phyloP scores from a whole-genome alignment of 2,113 vertebrate species.

The Sterrhoptilus dennistouni region DNA sequence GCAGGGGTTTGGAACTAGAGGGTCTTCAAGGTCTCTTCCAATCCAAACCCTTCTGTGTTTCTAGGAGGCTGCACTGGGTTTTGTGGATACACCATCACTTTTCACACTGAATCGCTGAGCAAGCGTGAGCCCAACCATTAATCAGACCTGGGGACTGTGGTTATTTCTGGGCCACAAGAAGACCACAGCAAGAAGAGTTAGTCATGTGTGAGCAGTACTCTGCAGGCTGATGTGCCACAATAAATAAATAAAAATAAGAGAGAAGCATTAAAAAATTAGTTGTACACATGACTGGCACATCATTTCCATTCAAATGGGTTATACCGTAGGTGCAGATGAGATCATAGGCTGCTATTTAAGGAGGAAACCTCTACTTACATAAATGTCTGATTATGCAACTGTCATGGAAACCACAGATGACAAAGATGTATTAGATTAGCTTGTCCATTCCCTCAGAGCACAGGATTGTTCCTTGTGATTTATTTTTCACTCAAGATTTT shows the following conservation, averaged over 20 bases:
- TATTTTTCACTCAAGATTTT: conserved; percentile 20
- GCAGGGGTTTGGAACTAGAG: neutral
- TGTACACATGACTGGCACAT: conserved; percentile 14
- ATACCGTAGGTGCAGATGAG: conserved; percentile 44
- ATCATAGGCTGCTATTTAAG: conserved; percentile 56
- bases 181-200: neutral
- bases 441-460: neutral
- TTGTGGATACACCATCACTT: neutral
- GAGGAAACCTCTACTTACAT: conserved; percentile 67
- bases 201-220: neutral
- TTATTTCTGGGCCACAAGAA: neutral
- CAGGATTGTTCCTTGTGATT: conserved; percentile 1
- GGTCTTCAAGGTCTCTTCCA: neutral
- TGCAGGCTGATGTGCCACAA: neutral
- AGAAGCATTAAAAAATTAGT: conserved; percentile 1
- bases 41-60: neutral
- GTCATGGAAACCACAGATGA: conserved; percentile 64
- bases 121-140: fast-evolving
- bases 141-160: neutral
- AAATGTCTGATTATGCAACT: conserved; percentile 66
- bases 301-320: conserved; percentile 44
- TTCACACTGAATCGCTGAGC: neutral
- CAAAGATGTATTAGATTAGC: conserved; percentile 35
- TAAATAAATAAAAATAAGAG: conserved; percentile 9
- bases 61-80: neutral